phyloP scores from a whole-genome alignment of 2,113 vertebrate species.

The Stigmatopora argus region DNA sequence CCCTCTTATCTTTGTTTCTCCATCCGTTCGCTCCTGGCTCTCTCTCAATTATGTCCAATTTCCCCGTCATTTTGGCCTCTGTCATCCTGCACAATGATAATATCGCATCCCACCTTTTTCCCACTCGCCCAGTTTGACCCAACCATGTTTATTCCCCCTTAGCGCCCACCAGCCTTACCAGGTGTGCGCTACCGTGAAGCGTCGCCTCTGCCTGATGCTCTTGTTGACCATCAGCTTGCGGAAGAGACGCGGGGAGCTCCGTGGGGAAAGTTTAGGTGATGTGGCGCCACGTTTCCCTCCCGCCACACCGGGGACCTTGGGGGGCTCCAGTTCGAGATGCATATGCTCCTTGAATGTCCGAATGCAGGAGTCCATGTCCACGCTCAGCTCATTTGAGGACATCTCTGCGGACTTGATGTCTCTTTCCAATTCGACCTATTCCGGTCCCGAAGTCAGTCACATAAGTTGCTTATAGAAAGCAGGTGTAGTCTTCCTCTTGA shows the following conservation, averaged over 20 bases:
- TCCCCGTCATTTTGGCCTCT: conserved; percentile 10
- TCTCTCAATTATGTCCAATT: conserved; percentile 9
- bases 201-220: conserved; percentile 91
- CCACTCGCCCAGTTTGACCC: background rate
- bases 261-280: conserved; percentile 94
- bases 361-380: conserved; percentile 86
- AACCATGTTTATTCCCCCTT: background rate
- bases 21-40: background rate
- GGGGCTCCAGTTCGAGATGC: conserved; percentile 95
- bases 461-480: conserved; percentile 23
- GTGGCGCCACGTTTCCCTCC: conserved; percentile 80
- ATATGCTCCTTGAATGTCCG: conserved; percentile 97
- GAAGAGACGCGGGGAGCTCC: conserved; percentile 92
- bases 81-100: conserved; percentile 7
- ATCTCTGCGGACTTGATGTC: conserved; percentile 58
- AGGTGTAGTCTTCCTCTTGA: conserved; percentile 7
- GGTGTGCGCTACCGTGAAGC: conserved; percentile 96
- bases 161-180: conserved; percentile 76
- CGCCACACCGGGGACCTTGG: conserved; percentile 76
- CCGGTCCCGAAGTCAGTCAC: conserved; percentile 20
- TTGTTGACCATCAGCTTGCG: conserved; percentile 98
- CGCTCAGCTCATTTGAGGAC: conserved; percentile 82
- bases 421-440: conserved; percentile 21
- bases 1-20: background rate
- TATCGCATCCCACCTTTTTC: background rate